Percentiles rank a stretch among this genome's conserved stretches.
phyloP scores from a whole-genome alignment of 2,113 vertebrate genomes.

The Solea solea region DNA sequence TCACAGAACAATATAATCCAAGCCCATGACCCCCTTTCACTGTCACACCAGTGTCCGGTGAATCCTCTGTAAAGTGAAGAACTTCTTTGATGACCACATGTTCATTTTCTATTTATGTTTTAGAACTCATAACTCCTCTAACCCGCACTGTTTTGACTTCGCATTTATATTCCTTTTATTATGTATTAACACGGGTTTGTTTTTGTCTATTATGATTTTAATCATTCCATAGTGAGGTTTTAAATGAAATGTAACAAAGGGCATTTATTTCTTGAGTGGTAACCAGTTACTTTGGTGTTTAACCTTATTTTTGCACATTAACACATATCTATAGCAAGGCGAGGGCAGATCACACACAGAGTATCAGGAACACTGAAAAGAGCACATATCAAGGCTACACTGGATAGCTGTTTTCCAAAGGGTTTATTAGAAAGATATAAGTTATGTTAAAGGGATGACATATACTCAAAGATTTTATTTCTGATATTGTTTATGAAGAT shows the following conservation, averaged over 20 bases:
- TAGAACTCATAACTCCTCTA: slow-evolving; percentile 56
- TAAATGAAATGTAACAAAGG: slow-evolving; percentile 62
- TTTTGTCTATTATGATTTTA: slow-evolving; percentile 61
- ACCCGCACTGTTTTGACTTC: slow-evolving; percentile 39
- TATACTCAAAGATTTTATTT: slow-evolving; percentile 64
- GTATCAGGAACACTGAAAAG: slow-evolving; percentile 52
- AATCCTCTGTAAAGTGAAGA: slow-evolving; percentile 33
- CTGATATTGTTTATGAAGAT: slow-evolving; percentile 76
- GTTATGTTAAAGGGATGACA: slow-evolving; percentile 67
- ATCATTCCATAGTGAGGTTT: slow-evolving; percentile 58
- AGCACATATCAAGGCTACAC: slow-evolving; percentile 65
- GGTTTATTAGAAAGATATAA: slow-evolving; percentile 39
- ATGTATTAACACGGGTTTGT: slow-evolving; percentile 42
- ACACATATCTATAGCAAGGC: slow-evolving; percentile 73
- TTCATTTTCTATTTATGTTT: slow-evolving; percentile 41
- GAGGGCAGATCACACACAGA: slow-evolving; percentile 42
- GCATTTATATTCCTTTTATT: slow-evolving; percentile 44
- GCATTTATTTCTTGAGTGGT: slow-evolving; percentile 68
- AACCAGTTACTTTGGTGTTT: slow-evolving; percentile 57
- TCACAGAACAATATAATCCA: slow-evolving; percentile 10
- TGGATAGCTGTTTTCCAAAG: slow-evolving; percentile 50
- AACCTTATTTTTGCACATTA: slow-evolving; percentile 78
- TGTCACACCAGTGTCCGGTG: slow-evolving; percentile 23
- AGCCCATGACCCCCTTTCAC: slow-evolving; percentile 27
- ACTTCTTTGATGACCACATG: slow-evolving; percentile 15